Base-by-base conservation (phyloP, 2,113 vertebrate genomes). In the Spilogale gracilis region DNA sequence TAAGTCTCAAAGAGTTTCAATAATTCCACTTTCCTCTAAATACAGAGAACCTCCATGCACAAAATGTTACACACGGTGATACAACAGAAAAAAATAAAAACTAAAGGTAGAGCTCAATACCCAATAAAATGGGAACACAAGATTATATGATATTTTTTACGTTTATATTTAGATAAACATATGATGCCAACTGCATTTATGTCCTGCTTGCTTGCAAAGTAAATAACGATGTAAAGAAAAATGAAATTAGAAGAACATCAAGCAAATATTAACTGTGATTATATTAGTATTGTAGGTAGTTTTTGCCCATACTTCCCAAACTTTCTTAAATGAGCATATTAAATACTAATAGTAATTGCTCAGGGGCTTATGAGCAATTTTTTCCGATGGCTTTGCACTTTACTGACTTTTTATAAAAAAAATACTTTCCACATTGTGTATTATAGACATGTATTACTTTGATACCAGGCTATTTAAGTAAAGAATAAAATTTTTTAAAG, bases 291-390 rank as follows among this genome's bases (percentile, higher is more conserved):
- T 5, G 13, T 48, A 32, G 25, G 20, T 52, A 91, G 79, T 38
- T 73, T 65, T 82, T 82, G 9, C 8, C 18, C 60, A 18, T 43
- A 14, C 25, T 56, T 88, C 18, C 9, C 43, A 92, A 43, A 91
- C 52, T 82, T 63, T 82, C 56, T 86, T 86, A 92, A 94, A 86
- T 65, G 43, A 97, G 4, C 56, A 92, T 52, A 71, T 73, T 71
- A 86, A 92, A 86, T 58, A 76, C 81, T 71, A 89, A 78, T 27
- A 81, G 21, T 23, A 81, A 38, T 52, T 89, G 11, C 20, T 20
- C 16, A 17, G 18, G 25, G 30, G 56, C 16, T 30, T 52, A 48
- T 69, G 17, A 63, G 1, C 76, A 67, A n/a, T 71, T 93, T 85
- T 87, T 88, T 81, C 61, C 52, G 95, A 88, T 12, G 67, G 6